Base-by-base conservation (phyloP, 2,113 vertebrate genomes). In the Colaptes auratus region DNA sequence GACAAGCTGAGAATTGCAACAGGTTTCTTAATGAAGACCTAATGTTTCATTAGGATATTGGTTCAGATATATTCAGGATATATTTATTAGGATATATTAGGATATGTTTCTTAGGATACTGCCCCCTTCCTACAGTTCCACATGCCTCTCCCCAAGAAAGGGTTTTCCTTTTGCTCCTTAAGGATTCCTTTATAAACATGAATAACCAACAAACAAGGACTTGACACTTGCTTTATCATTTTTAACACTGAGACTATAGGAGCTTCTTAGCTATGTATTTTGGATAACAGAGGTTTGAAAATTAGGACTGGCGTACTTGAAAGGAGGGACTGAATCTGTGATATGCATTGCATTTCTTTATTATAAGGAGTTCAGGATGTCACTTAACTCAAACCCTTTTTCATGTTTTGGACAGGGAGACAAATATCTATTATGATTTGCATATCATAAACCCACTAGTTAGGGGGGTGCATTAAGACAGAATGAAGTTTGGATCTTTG, bases 111-210 rank as follows among this genome's bases (percentile, higher is more conserved):
- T 80, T 93, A 52, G 50, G 50, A 25, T 52, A 52, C 72, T 77
- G 44, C 20, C 28, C 19, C 17, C 53, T 78, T 96, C 60, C 52
- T 74, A 6, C 21, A 14, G 27, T 79, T 5, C 1, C 27, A 16
- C 5, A 1, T 1, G 0, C 20, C 20, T 87, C 3, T 1, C 21
- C 6, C 21, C 36, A 53, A 0, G 60, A 48, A 72, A 76, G 14
- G 16, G 3, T n/a, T 93, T 90, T 76, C 15, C 33, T 79, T 65
- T 77, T 79, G 24, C 20, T 92, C 13, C n/a, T 88, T 39, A 44
- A n/a, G 65, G 18, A 71, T 89, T 31, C 35, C 52, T 30, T 69
- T 65, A 21, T 80, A 52, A 88, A 69, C 46, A 53, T 55, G 36
- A 77, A 30, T 86, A 72, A 74, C 35, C 27, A 59, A 1, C 60